Conservation (phyloP, 1,140 invertebrate genomes). For the Aporrectodea caliginosa region DNA sequence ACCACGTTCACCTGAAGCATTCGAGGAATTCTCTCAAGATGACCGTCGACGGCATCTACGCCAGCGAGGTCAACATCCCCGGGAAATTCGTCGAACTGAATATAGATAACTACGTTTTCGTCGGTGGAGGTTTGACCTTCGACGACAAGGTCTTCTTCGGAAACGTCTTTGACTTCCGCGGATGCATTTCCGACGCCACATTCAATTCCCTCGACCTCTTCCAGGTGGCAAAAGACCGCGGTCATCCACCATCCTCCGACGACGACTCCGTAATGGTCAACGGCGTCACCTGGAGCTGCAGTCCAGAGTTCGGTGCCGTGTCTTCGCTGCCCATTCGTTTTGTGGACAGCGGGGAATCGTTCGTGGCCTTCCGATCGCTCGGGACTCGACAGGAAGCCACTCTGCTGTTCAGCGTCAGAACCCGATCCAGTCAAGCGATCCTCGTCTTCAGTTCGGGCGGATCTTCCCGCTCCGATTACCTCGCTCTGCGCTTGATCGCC, state of each 20-base stretch:
- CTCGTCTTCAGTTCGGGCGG: slow-evolving; percentile 66
- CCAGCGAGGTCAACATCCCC: slow-evolving; percentile 67
- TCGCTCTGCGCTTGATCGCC: slow-evolving; percentile 71
- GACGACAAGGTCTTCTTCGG: slow-evolving; percentile 82
- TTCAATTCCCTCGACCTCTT: slow-evolving; percentile 75
- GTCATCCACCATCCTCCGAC: slow-evolving; percentile 27
- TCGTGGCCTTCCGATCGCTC: slow-evolving; percentile 53
- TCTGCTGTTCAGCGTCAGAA: slow-evolving; percentile 74
- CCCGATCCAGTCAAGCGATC: slow-evolving; percentile 70
- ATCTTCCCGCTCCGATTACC: slow-evolving; percentile 64
- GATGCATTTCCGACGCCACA: slow-evolving; percentile 81
- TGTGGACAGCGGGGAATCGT: slow-evolving; percentile 57
- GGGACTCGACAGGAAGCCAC: slow-evolving; percentile 41
- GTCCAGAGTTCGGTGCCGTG: slow-evolving; percentile 77
- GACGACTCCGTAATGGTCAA: slow-evolving; percentile 45
- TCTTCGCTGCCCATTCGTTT: slow-evolving; percentile 77
- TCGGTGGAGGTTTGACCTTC: slow-evolving; percentile 81
- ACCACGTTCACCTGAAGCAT: slow-evolving; percentile 76
- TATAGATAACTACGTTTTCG: slow-evolving; percentile 72
- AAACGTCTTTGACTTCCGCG: slow-evolving; percentile 81
- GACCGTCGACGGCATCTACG: slow-evolving; percentile 69
- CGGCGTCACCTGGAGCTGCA: slow-evolving; percentile 81
- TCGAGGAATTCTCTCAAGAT: slow-evolving; percentile 77
- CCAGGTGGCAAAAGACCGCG: slow-evolving; percentile 8
- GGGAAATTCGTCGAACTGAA: slow-evolving; percentile 83